Conservation (phyloP, 2,888 invertebrate species). For the Cantharis rustica region DNA sequence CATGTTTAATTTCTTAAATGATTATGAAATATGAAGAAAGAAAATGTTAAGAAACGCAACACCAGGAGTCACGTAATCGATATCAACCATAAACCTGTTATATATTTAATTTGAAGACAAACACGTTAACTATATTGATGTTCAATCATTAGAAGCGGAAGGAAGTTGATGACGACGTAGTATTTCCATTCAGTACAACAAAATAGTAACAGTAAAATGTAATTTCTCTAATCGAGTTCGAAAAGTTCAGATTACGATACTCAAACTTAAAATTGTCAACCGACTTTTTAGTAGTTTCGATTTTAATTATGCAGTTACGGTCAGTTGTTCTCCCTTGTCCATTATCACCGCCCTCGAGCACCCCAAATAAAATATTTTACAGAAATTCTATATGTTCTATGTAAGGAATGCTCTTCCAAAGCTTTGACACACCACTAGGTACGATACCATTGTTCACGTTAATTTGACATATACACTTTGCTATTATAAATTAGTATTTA, state of each 20-base stretch:
- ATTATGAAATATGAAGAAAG: neutral
- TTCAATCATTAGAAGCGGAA: neutral
- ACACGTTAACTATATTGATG: neutral
- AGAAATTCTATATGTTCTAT: no score
- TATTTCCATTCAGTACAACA: neutral
- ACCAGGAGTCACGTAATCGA: neutral
- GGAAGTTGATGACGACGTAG: neutral
- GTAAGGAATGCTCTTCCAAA: no score
- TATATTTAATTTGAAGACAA: neutral
- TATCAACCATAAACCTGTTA: neutral
- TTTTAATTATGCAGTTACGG: neutral
- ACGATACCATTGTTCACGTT: no score
- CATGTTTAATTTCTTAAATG: neutral
- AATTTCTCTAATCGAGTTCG: neutral
- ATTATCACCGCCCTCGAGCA: no score
- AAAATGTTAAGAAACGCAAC: neutral
- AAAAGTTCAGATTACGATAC: neutral
- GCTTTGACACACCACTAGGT: no score
- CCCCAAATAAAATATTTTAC: no score
- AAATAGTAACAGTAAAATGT: neutral
- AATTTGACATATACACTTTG: neutral
- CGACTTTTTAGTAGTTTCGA: neutral
- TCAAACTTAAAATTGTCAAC: neutral
- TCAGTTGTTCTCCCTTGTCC: no score
- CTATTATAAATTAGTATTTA: neutral